phyloP scores from a whole-genome alignment of 2,797 vertebrate genomes.

The Urocyon cinereoargenteus region DNA sequence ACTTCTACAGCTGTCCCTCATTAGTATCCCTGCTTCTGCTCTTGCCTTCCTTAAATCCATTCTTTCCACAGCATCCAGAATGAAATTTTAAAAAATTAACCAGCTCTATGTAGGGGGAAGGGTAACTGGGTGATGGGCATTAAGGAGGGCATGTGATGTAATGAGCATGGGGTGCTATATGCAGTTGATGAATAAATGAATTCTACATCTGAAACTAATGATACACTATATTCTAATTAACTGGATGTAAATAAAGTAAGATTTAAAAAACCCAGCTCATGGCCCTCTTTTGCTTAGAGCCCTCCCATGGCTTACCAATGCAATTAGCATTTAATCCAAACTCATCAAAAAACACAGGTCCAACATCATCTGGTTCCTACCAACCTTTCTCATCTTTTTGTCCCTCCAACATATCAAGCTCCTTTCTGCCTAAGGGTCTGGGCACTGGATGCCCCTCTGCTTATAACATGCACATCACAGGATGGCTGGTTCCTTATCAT shows the following conservation, averaged over 20 bases:
- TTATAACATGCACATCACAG: background rate
- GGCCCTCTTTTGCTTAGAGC: background rate
- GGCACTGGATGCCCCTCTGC: background rate
- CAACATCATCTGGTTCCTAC: background rate
- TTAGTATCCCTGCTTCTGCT: background rate
- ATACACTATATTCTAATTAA: too few species aligned
- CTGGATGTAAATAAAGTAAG: too few species aligned
- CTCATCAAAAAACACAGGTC: background rate
- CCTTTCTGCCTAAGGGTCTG: background rate
- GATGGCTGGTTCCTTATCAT: background rate
- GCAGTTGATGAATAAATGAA: too few species aligned
- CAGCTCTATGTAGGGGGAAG: background rate
- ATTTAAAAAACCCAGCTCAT: too few species aligned
- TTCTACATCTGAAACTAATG: too few species aligned
- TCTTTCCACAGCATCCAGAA: background rate
- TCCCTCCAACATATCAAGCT: background rate
- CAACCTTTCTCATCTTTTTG: background rate
- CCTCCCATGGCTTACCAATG: background rate
- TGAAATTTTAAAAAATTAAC: background rate
- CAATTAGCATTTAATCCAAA: conserved; percentile 35
- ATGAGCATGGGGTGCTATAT: too few species aligned
- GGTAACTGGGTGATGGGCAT: too few species aligned
- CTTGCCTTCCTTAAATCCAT: background rate
- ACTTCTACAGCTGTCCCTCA: background rate
- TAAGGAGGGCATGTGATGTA: too few species aligned